phyloP scores from a whole-genome alignment of 2,113 vertebrate genomes.

The Microcebus jonahi region DNA sequence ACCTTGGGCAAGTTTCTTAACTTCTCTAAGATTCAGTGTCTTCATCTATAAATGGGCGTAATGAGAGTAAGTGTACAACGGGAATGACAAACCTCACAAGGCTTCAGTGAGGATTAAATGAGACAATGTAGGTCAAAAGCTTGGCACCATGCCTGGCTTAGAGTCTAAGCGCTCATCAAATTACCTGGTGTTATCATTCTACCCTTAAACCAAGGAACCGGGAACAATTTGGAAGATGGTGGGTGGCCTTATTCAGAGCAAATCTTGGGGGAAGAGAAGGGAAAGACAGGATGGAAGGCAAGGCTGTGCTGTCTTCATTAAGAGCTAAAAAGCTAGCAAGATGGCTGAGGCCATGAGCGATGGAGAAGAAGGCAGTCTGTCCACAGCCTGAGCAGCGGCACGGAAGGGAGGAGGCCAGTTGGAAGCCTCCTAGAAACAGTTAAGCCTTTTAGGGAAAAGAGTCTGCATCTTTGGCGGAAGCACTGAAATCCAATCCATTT shows the following conservation, averaged over 20 bases:
- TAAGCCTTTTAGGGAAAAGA: background rate
- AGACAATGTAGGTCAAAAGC: background rate
- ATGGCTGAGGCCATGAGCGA: background rate
- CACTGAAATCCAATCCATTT: constrained; percentile 11
- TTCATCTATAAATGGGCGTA: background rate
- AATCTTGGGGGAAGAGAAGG: background rate
- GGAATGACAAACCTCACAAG: background rate
- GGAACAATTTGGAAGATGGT: background rate
- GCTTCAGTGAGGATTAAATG: background rate
- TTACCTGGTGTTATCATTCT: background rate
- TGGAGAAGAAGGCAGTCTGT: fast-evolving
- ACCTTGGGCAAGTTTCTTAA: constrained; percentile 6
- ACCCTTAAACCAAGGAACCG: background rate
- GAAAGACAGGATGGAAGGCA: background rate
- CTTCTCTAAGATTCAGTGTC: background rate
- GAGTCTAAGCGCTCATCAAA: background rate
- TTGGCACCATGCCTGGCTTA: background rate
- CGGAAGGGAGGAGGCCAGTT: background rate
- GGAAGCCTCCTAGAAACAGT: background rate
- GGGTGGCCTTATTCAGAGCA: background rate
- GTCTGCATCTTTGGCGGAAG: background rate
- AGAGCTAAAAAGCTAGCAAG: background rate
- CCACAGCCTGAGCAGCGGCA: background rate
- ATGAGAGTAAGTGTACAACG: background rate
- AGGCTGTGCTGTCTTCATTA: background rate